Conservation (phyloP, 1,140 invertebrate genomes). For the Drosophila kohkoa region DNA sequence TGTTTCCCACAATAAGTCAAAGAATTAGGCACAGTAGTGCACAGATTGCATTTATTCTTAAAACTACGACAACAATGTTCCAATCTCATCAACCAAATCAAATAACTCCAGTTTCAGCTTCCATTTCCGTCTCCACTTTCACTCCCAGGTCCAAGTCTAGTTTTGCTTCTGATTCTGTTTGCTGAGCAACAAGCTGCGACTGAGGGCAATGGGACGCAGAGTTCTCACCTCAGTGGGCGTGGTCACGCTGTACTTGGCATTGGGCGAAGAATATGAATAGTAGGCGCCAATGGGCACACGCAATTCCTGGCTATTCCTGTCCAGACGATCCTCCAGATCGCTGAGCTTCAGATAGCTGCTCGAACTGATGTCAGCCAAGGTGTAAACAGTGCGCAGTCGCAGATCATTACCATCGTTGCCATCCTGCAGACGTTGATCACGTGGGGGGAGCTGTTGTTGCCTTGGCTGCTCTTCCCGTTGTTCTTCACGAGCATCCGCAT, state of each 20-base stretch:
- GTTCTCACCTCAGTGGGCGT: constrained; percentile 72
- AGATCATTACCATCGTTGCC: constrained; percentile 33
- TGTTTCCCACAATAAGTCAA: not conserved
- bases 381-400: constrained; percentile 64
- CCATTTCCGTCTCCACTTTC: not conserved
- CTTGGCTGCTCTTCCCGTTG: constrained; percentile 2
- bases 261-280: constrained; percentile 68
- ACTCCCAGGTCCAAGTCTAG: not conserved
- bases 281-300: constrained; percentile 70
- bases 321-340: constrained; percentile 56
- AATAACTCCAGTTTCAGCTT: not conserved
- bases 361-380: constrained; percentile 59
- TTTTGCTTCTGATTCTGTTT: constrained; percentile 52
- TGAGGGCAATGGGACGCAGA: constrained; percentile 69
- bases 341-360: constrained; percentile 71
- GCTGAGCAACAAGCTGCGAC: constrained; percentile 66
- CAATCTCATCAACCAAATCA: constrained; percentile 5
- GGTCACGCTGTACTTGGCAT: constrained; percentile 72
- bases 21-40: constrained; percentile 65
- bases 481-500: not conserved
- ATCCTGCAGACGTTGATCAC: not conserved
- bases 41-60: constrained; percentile 76
- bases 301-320: constrained; percentile 47
- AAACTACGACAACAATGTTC: constrained; percentile 25
- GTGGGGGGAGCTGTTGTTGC: not conserved